Evolutionary conservation across 2,797 vertebrate genomes (phyloP), one percentile per base, ranked within the genome.

Genomic region (Danionella dracula): DNA sequence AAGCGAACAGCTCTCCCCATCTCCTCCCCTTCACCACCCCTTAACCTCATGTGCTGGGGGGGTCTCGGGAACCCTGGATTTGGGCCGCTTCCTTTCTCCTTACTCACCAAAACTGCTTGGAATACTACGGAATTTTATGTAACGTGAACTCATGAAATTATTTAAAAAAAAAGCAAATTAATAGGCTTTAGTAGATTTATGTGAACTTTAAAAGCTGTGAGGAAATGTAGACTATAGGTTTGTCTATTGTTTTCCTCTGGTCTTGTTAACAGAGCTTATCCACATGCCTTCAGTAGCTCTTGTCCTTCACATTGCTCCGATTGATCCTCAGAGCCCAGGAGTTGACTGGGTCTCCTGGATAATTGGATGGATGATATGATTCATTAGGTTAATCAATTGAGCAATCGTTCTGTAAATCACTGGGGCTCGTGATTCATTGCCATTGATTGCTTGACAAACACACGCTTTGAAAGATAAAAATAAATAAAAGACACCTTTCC

Each of bases 341-440:
- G 78, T 77, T 73, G 78, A 74, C 69, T 66, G 53, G 71, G 68
- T 73, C 75, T 78, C 55, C 41, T 72, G 78, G 77, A 79, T 82
- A 77, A 80, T 79, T 82, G 77, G 73, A 75, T 77, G 73, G 75
- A 81, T 79, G 77, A 81, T 79, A 82, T 82, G 78, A 81, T 81
- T 82, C 77, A 82, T 82, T 82, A 81, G 76, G 73, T 71, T 70
- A 81, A 82, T 82, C 81, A 79, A 82, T 82, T 81, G 67, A 70
- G 70, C 76, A 80, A 80, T 80, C 80, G 70, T 77, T 80, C 73
- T 77, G 74, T 73, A 77, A 79, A 81, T 80, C 79, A 79, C 73
- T 73, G 65, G 64, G 77, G 73, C 79, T 73, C 50, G 63, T 77
- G 78, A 82, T 78, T 82, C 75, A 78, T 76, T 73, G 70, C 73